Percentiles rank a stretch among this genome's conserved stretches.
These are phyloP conservation scores for Lagocephalus sceleratus DNA, from an alignment of 2,797 vertebrate species.

Conservation along the genomic window DNA sequence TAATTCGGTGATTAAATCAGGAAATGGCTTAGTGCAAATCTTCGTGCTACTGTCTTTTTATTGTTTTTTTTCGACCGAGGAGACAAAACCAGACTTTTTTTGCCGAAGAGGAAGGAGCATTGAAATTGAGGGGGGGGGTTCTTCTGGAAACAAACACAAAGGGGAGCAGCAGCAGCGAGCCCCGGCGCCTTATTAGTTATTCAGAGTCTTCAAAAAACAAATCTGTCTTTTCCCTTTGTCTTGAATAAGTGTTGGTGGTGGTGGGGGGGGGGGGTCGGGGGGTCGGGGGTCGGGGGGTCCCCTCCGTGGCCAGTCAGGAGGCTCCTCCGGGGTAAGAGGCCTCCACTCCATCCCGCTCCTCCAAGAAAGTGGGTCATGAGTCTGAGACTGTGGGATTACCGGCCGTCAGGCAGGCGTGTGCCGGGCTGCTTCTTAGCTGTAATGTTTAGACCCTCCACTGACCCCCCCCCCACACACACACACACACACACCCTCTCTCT, in stretches of 20 bases:
- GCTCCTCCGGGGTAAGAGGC: constrained; percentile 58
- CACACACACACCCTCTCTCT: neutral
- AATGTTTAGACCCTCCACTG: constrained; percentile 21
- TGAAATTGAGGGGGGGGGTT: no score
- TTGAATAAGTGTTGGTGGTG: constrained; percentile 24
- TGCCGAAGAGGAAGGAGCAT: neutral
- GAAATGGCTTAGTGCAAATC: constrained; percentile 41
- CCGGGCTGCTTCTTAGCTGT: constrained; percentile 62
- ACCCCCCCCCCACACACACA: neutral
- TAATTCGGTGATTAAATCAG: constrained; percentile 66
- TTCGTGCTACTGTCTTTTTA: constrained; percentile 11
- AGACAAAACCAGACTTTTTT: constrained; percentile 25
- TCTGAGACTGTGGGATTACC: constrained; percentile 80
- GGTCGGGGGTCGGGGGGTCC: constrained; percentile 33
- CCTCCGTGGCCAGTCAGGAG: constrained; percentile 60
- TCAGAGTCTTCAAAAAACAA: constrained; percentile 34
- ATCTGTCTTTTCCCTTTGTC: constrained; percentile 67
- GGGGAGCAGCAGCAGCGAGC: no score
- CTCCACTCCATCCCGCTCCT: constrained; percentile 60
- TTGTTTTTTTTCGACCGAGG: constrained; percentile 14
- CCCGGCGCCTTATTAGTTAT: constrained; percentile 55
- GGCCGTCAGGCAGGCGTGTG: constrained; percentile 66
- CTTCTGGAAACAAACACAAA: no score
- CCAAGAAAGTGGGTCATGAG: constrained; percentile 83
- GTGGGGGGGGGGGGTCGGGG: neutral